phyloP scores from a whole-genome alignment of 92 coral and sea anemone genomes.

The Scolanthus callimorphus region DNA sequence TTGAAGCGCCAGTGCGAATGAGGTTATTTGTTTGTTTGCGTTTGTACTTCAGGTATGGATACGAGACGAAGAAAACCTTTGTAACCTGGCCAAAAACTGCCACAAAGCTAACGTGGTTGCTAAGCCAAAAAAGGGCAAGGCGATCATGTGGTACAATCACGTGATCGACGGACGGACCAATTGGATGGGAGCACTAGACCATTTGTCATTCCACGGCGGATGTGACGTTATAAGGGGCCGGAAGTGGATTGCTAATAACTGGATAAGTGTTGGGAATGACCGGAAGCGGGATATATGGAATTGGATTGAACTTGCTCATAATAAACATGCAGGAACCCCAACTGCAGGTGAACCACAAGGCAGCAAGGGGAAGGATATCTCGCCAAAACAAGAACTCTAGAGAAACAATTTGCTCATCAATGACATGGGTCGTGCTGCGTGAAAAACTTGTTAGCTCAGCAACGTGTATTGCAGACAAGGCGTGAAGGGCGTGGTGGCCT shows the following conservation, averaged over 20 bases:
- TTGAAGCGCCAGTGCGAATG: too few relatives aligned
- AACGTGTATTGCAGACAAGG: too few relatives aligned
- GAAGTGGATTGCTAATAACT: constrained; percentile 95
- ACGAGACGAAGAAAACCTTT: constrained; percentile 64
- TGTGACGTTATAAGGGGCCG: constrained; percentile 79
- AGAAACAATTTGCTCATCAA: too few relatives aligned
- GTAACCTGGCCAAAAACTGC: constrained; percentile 93
- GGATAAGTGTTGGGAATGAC: constrained; percentile 87
- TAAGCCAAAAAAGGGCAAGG: constrained; percentile 90
- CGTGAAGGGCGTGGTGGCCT: too few relatives aligned
- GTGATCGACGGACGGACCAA: constrained; percentile 50
- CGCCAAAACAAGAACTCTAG: too few relatives aligned
- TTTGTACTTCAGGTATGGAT: constrained; percentile 67
- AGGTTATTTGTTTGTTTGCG: too few relatives aligned
- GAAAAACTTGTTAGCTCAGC: too few relatives aligned
- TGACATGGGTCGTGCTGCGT: too few relatives aligned
- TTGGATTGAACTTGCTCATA: constrained; percentile 74
- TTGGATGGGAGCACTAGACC: constrained; percentile 87
- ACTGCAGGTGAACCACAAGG: too few relatives aligned
- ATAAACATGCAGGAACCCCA: too few relatives aligned
- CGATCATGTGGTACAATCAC: constrained; percentile 96
- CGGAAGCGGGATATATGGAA: constrained; percentile 66
- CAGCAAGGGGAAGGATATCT: too few relatives aligned
- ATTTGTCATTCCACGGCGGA: constrained; percentile 86
- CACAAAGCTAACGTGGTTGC: constrained; percentile 79